phyloP scores from a whole-genome alignment of 2,888 invertebrate species.

The Drosophila colorata region DNA sequence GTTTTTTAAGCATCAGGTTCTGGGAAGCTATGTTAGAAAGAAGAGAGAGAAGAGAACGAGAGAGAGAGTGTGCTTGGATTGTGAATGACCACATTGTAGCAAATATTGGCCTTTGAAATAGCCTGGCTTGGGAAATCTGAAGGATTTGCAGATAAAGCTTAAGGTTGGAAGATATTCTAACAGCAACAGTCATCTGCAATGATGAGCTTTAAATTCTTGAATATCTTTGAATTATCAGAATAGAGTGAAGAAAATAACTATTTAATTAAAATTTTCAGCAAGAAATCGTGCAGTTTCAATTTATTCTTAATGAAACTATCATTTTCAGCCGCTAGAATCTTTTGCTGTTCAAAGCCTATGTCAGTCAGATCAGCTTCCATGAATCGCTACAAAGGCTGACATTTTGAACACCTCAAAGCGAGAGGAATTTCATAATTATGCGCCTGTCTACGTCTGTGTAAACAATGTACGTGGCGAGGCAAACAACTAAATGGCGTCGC shows the following conservation, averaged over 20 bases:
- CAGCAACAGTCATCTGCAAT: too few species aligned
- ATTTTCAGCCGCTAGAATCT: not conserved
- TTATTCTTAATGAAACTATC: not conserved
- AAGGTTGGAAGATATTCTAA: too few species aligned
- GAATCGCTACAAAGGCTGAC: slow-evolving; percentile 24
- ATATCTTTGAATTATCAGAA: too few species aligned
- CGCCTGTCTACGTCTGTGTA: slow-evolving; percentile 45
- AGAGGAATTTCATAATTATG: slow-evolving; percentile 64
- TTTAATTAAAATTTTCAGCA: not conserved
- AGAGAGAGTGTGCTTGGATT: not conserved
- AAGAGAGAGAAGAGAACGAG: not conserved
- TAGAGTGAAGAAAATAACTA: too few species aligned
- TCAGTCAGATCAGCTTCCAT: slow-evolving; percentile 2
- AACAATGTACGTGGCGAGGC: slow-evolving; percentile 45
- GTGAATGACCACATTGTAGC: slow-evolving; percentile 16
- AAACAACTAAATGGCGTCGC: slow-evolving; percentile 64
- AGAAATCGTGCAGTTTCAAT: not conserved
- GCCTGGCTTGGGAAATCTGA: not conserved
- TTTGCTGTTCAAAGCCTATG: not conserved
- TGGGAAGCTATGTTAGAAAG: not conserved
- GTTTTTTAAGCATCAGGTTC: slow-evolving; percentile 17
- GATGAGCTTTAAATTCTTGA: too few species aligned
- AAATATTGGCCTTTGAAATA: too few species aligned
- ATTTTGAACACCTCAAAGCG: slow-evolving; percentile 36
- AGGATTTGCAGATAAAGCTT: too few species aligned